Percentiles rank a stretch among this genome's conserved stretches.
These are phyloP conservation scores for Synodontis membranacea DNA, from an alignment of 2,113 vertebrate species.

Conservation along the genomic window DNA sequence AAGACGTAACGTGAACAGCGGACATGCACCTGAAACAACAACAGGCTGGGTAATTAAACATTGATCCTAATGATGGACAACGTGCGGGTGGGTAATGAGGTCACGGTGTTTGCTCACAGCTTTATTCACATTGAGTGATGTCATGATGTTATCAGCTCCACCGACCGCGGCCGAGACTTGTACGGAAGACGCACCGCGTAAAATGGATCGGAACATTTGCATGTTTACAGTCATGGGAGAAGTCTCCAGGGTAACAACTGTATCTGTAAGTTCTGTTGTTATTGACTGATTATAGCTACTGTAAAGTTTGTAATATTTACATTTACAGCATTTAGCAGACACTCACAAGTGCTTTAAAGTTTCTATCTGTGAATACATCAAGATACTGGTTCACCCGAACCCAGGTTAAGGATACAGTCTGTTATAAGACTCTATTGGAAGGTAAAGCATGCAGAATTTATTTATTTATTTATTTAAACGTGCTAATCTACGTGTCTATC, in stretches of 20 bases:
- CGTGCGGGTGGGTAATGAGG: conserved; percentile 55
- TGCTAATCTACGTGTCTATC: no score
- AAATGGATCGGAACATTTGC: neutral
- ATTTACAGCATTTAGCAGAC: no score
- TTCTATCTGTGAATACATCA: no score
- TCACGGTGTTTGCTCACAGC: neutral
- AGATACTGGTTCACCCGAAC: no score
- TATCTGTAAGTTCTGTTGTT: neutral
- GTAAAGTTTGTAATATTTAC: no score
- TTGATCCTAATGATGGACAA: conserved; percentile 54
- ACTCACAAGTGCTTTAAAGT: no score
- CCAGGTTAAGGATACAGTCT: no score
- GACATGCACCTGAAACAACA: conserved; percentile 19
- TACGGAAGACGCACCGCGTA: neutral
- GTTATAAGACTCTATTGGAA: no score
- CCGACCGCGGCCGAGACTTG: neutral
- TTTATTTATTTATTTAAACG: no score
- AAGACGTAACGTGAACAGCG: conserved; percentile 1
- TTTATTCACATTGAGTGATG: neutral
- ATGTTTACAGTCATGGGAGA: neutral
- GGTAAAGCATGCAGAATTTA: no score
- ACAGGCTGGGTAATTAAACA: conserved; percentile 63
- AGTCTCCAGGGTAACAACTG: neutral
- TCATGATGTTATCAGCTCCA: neutral
- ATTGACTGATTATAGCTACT: no score